Evolutionary conservation across 2,888 invertebrate species (phyloP), one percentile per base, ranked within the genome.

Genomic region (Monopis laevigella): DNA sequence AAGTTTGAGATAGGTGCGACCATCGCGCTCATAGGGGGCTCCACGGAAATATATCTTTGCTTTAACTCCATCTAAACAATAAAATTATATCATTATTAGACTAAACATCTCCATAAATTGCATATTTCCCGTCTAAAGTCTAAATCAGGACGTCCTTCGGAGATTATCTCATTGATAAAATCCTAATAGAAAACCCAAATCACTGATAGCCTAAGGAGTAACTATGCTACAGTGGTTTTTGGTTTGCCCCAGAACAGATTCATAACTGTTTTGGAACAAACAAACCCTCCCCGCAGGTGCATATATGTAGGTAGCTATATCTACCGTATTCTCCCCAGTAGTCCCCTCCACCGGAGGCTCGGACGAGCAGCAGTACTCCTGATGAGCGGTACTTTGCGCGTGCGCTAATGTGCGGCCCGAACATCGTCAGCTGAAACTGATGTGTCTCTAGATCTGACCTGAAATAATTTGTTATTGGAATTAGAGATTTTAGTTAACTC

Each of bases 251-350:
- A n/a, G n/a, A n/a, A n/a, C n/a, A n/a, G n/a, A n/a, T n/a, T n/a
- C n/a, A n/a, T n/a, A n/a, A n/a, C n/a, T n/a, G n/a, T n/a, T n/a
- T n/a, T n/a, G n/a, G n/a, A n/a, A n/a, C n/a, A n/a, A n/a, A n/a
- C n/a, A n/a, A n/a, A n/a, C n/a, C n/a, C n/a, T n/a, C n/a, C n/a
- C n/a, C n/a, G n/a, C n/a, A n/a, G n/a, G n/a, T n/a, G n/a, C n/a
- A n/a, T n/a, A n/a, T n/a, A n/a, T n/a, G n/a, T n/a, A n/a, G n/a
- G n/a, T n/a, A n/a, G n/a, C n/a, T n/a, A n/a, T n/a, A n/a, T n/a
- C 21, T 60, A 92, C 93, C 90, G 56, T 93, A 93, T 72, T 92
- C 91, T 43, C 93, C 93, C 92, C 92, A 93, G 66, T 93, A 93
- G 61, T 93, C 92, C 2, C 93, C 93, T 39, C 91, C 90, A 2